A percentile compares a stretch with the other conserved stretches of the same genome.
Evolutionary conservation across 2,113 vertebrate genomes (phyloP).

Genomic region (Anthoscopus minutus): DNA sequence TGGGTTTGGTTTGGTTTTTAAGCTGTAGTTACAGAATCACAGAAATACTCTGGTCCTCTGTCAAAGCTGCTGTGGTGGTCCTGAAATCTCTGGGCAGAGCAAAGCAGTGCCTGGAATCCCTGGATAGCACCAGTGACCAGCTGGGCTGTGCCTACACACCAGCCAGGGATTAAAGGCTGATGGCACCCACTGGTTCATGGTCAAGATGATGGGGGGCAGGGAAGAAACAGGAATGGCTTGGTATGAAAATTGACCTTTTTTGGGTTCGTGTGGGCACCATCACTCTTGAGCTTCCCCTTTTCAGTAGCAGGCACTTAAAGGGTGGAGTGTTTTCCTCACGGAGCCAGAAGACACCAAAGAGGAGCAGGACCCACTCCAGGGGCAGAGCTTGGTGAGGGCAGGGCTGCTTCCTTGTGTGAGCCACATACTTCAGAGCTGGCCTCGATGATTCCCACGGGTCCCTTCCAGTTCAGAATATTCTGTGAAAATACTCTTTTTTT

Average conservation of each 20-base stretch:
- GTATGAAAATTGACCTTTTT: not conserved
- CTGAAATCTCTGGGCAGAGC: not conserved
- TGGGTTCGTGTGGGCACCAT: not conserved
- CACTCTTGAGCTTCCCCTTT: not conserved
- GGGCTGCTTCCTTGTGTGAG: not conserved
- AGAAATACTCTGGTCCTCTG: not conserved
- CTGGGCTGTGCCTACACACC: not conserved
- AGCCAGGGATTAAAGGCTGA: not conserved
- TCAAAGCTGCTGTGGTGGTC: accelerated
- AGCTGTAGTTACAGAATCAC: not conserved
- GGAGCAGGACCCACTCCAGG: not conserved
- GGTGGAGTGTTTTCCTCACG: not conserved
- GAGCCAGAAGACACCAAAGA: not conserved
- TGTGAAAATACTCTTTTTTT: not conserved
- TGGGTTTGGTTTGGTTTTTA: not conserved
- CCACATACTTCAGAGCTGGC: not conserved
- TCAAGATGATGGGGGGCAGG: not conserved
- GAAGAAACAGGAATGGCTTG: not conserved
- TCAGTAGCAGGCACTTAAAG: not conserved
- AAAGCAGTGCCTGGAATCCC: not conserved
- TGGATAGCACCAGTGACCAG: not conserved
- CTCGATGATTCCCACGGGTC: not conserved
- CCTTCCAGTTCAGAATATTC: not conserved
- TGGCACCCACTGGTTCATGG: not conserved
- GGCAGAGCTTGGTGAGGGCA: not conserved